Evolutionary conservation across 2,888 invertebrate genomes (phyloP).

Genomic region (Laothoe populi): DNA sequence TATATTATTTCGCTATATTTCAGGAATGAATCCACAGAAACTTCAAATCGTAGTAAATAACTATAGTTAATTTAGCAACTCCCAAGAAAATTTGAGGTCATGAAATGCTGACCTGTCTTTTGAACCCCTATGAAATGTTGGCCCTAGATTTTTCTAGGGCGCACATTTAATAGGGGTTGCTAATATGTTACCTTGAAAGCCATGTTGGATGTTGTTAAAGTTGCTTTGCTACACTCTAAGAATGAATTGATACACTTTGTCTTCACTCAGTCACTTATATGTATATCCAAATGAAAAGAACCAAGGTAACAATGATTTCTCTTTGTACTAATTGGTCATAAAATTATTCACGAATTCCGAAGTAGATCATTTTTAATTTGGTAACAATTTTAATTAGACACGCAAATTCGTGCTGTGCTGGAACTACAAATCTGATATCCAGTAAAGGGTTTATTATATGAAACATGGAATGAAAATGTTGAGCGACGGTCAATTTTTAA

Average conservation of each 20-base stretch:
- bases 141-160: too few relatives aligned
- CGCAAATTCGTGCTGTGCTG: background rate
- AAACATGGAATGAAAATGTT: background rate
- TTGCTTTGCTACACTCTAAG: background rate
- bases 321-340: constrained; percentile 16
- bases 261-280: constrained; percentile 8
- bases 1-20: too few relatives aligned
- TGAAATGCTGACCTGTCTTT: too few relatives aligned
- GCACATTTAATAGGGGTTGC: too few relatives aligned
- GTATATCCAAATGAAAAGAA: constrained; percentile 7
- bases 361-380: constrained; percentile 10
- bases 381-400: constrained; percentile 3
- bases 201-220: background rate
- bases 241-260: constrained; percentile 13
- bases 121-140: too few relatives aligned
- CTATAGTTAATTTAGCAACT: too few relatives aligned
- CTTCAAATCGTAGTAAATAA: too few relatives aligned
- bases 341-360: constrained; percentile 8
- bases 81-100: too few relatives aligned
- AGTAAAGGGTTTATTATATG: background rate
- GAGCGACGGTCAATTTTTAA: too few relatives aligned
- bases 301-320: constrained; percentile 16
- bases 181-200: background rate
- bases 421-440: background rate
- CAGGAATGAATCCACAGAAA: too few relatives aligned